phyloP scores from a whole-genome alignment of 2,888 invertebrate species.

The Callyntrura guangdongensis region DNA sequence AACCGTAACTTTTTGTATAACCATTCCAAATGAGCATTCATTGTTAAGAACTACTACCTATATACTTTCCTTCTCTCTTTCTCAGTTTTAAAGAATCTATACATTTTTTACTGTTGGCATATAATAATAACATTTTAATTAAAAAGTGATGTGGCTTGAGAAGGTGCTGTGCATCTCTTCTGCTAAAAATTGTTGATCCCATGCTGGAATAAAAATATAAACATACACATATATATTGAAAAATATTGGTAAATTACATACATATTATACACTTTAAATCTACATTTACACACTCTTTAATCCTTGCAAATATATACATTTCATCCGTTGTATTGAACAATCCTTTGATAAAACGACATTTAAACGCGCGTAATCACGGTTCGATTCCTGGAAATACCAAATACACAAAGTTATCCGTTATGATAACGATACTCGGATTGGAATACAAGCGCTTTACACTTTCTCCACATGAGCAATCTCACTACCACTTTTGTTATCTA shows the following conservation, averaged over 20 bases:
- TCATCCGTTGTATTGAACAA: neutral
- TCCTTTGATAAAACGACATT: too few species aligned
- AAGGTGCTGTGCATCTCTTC: constrained; percentile 65
- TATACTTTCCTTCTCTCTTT: neutral
- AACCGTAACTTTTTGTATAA: constrained; percentile 1
- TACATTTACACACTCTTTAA: neutral
- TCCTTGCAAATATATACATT: neutral
- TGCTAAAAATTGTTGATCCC: neutral
- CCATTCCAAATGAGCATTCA: neutral
- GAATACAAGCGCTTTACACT: neutral
- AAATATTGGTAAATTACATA: neutral
- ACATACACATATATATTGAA: neutral
- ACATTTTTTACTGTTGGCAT: neutral
- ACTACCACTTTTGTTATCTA: neutral
- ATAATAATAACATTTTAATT: constrained; percentile 16
- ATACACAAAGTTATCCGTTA: neutral
- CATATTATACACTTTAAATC: neutral
- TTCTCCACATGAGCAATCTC: neutral
- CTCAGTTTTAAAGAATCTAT: neutral
- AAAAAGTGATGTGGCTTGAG: constrained; percentile 7
- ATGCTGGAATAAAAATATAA: constrained; percentile 16
- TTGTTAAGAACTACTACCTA: constrained; percentile 1
- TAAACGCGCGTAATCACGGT: neutral
- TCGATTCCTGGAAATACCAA: neutral
- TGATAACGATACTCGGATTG: neutral